Conservation (phyloP, 2,888 invertebrate genomes). For the Acrobasis consociella region DNA sequence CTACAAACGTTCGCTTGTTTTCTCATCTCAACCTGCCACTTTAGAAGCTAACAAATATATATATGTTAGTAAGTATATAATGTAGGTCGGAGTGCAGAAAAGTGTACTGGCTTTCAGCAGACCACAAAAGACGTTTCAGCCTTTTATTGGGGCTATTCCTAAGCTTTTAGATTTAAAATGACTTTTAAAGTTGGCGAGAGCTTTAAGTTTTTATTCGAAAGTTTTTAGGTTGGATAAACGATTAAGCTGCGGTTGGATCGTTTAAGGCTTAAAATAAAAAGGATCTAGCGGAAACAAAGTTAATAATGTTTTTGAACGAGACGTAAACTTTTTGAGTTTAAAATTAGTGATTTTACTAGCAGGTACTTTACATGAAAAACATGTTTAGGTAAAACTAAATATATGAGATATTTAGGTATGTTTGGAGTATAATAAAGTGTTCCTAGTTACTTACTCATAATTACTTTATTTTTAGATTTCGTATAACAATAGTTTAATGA, state of each 20-base stretch:
- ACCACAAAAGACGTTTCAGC: constrained; percentile 17
- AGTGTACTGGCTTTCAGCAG: constrained; percentile 13
- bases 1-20: not conserved
- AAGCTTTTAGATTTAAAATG: constrained; percentile 16
- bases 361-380: too few relatives aligned
- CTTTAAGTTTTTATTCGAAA: constrained; percentile 5
- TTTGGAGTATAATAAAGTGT: too few relatives aligned
- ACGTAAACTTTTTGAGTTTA: too few relatives aligned
- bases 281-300: too few relatives aligned
- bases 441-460: too few relatives aligned
- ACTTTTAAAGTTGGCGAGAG: constrained; percentile 3
- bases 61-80: constrained; percentile 10
- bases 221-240: constrained; percentile 12
- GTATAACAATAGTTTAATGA: too few relatives aligned
- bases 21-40: not conserved
- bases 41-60: not conserved
- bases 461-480: too few relatives aligned
- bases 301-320: too few relatives aligned
- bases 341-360: too few relatives aligned
- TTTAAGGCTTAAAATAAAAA: not conserved
- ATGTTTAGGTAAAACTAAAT: too few relatives aligned
- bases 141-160: constrained; percentile 1
- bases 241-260: not conserved
- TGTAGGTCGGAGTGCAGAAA: constrained; percentile 14
- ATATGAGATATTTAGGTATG: too few relatives aligned